Base-by-base conservation (phyloP, 2,797 vertebrate genomes). In the Danio kyathit region DNA sequence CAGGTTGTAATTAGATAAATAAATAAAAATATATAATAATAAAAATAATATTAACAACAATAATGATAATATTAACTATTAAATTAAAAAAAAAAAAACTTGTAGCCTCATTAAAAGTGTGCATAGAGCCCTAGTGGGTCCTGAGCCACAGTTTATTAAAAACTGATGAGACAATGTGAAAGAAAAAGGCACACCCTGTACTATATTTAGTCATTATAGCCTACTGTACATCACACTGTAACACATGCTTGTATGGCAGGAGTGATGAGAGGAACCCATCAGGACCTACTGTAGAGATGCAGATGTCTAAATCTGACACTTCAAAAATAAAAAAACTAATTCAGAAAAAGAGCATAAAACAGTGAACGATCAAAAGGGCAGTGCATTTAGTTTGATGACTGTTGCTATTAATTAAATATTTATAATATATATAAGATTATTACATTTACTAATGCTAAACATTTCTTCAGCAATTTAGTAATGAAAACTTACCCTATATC, bases 401-500 rank as follows among this genome's bases (percentile, higher is more conserved):
- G 6, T 65, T 44, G 44, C 6, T 10, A 65, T 29, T 9, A 21
- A n/a, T n/a, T n/a, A n/a, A n/a, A n/a, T n/a, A n/a, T n/a, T n/a
- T n/a, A n/a, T n/a, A n/a, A 60, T 19, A 7, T 1, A 17, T 12
- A 19, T 3, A 57, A 44, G 44, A 63, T 41, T 19, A 16, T 21
- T 44, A 0, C 7, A 43, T 12, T 10, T 41, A 17, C 12, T 17
- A 59, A 10, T 13, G 38, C 8, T 10, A 60, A 11, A 51, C 21
- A 61, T n/a, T 63, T 41, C 29, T 78, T 74, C 69, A 49, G 74
- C 11, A 29, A 67, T 52, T 51, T 29, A 29, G 3, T 29, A 29
- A 17, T 14, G 8, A 81, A 74, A 79, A 85, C 84, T 83, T 59
- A 83, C 84, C 84, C 74, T 48, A 3, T 66, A 3, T 66, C 46